These are phyloP conservation scores for Glossosoma conforme DNA, from an alignment of 1,140 invertebrate genomes.

Conservation along the genomic window DNA sequence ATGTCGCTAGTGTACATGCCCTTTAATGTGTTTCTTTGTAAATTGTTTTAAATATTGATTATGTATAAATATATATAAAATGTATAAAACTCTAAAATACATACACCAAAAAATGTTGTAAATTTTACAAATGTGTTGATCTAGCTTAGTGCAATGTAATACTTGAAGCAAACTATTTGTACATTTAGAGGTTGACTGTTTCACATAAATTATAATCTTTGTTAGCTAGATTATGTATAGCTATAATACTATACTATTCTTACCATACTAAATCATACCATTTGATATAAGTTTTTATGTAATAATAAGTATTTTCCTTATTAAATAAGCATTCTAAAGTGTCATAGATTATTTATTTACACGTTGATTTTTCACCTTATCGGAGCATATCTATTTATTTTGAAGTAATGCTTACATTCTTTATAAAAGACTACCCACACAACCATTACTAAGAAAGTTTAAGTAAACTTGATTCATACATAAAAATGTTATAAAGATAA, in stretches of 20 bases:
- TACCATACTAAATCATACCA: too few species aligned
- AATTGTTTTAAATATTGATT: background rate
- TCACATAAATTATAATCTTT: slow-evolving; percentile 26
- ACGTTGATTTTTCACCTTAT: too few species aligned
- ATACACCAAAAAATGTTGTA: slow-evolving; percentile 13
- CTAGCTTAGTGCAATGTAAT: slow-evolving; percentile 10
- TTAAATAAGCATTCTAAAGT: too few species aligned
- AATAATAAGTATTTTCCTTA: too few species aligned
- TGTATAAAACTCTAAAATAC: background rate
- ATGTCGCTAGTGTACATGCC: background rate
- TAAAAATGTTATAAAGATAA: too few species aligned
- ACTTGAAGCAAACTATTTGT: slow-evolving; percentile 27
- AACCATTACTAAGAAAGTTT: too few species aligned
- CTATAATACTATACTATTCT: slow-evolving; percentile 15
- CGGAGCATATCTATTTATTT: too few species aligned
- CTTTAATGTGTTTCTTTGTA: background rate
- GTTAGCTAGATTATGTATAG: slow-evolving; percentile 29
- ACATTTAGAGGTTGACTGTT: slow-evolving; percentile 29
- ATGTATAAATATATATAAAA: background rate
- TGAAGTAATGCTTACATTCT: too few species aligned
- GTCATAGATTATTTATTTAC: too few species aligned
- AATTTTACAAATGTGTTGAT: slow-evolving; percentile 2
- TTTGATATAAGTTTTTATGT: too few species aligned
- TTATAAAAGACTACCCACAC: too few species aligned
- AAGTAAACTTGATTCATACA: too few species aligned